Base-by-base conservation (phyloP, 2,797 vertebrate genomes). In the Neoniphon sammara region DNA sequence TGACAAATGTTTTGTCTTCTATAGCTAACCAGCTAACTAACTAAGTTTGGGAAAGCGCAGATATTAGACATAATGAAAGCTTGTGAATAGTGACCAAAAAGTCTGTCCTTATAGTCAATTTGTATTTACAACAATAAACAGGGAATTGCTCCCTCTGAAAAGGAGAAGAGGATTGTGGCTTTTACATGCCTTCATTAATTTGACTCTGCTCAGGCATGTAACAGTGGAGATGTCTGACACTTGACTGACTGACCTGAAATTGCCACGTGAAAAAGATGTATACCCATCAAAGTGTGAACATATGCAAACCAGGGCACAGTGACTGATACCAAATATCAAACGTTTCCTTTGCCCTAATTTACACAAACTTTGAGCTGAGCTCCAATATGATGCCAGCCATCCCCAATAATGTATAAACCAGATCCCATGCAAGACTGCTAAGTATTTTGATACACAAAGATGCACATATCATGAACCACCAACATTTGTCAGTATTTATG, bases 391-490 rank as follows among this genome's bases (percentile, higher is more conserved):
- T 34, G 34, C 17, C 2, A 27, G 21, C 4, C n/a, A 1, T 21
- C 15, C 17, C 20, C 21, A 61, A 60, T 39, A 27, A 75, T 25
- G n/a, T 47, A 49, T 20, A 4, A 65, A 67, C 5, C 11, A 1
- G 15, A 39, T 56, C 14, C n/a, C n/a, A 49, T 4, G 12, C 2
- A 2, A 27, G 39, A 75, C 46, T 78, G 4, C 57, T 64, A 42
- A n/a, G 7, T 31, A 34, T 66, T 76, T 58, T 70, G n/a, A 77
- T 59, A 56, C 67, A 78, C 66, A 78, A 72, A 75, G 49, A 73
- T 46, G 17, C 46, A 63, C 27, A 31, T 31, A 47, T 66, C 55
- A 79, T 75, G 63, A 61, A 46, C 23, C 52, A 20, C 17, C 0
- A 4, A 70, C 42, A 25, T n/a, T n/a, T 39, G 46, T 12, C 42